phyloP scores from a whole-genome alignment of 2,888 invertebrate genomes.

The Leuctra nigra region DNA sequence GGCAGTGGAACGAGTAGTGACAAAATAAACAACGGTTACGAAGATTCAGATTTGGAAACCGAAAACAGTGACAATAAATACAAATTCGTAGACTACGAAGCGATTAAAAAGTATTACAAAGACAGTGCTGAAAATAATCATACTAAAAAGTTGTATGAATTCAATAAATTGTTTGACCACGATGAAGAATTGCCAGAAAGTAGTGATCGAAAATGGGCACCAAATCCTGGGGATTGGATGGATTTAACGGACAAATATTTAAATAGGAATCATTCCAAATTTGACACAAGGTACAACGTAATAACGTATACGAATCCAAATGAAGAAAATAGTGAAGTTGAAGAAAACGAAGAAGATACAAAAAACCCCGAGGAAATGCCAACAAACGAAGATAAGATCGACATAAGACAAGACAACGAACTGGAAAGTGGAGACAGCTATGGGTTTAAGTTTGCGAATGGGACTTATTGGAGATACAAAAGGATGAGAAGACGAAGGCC shows the following conservation, averaged over 20 bases:
- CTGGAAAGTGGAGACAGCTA: conserved; percentile 3
- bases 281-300: too few species aligned
- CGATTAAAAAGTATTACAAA: not conserved
- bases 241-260: too few species aligned
- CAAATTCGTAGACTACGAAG: not conserved
- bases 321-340: too few species aligned
- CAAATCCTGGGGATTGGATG: too few species aligned
- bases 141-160: not conserved
- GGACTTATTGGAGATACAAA: not conserved
- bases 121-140: not conserved
- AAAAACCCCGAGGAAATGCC: too few species aligned
- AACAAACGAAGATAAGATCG: not conserved
- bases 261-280: too few species aligned
- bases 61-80: not conserved
- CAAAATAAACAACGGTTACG: not conserved
- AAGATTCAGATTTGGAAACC: not conserved
- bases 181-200: too few species aligned
- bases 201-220: too few species aligned
- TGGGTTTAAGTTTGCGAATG: conserved; percentile 2
- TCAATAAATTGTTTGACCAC: not conserved
- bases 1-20: not conserved
- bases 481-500: not conserved
- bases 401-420: not conserved
- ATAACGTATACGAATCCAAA: too few species aligned
- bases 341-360: too few species aligned